A percentile compares a stretch with the other conserved stretches of the same genome.
These are phyloP conservation scores for Nephrocerus scutellatus DNA, from an alignment of 2,888 invertebrate genomes.

Conservation along the genomic window DNA sequence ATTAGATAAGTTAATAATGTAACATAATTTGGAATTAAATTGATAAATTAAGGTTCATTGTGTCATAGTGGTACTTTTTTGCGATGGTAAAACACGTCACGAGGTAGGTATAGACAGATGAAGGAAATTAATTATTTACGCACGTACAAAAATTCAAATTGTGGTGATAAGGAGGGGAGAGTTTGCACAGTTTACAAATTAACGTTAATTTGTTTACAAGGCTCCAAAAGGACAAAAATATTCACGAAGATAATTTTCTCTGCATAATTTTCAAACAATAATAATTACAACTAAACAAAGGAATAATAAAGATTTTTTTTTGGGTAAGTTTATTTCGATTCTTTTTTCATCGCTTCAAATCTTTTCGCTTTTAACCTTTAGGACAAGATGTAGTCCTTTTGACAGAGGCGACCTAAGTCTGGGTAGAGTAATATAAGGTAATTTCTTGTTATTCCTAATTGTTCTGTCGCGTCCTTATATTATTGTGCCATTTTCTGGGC, in stretches of 20 bases:
- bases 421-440: too few relatives aligned
- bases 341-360: too few relatives aligned
- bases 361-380: too few relatives aligned
- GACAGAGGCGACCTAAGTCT: too few relatives aligned
- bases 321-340: too few relatives aligned
- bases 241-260: too few relatives aligned
- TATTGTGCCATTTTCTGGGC: conserved; percentile 27
- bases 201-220: conserved; percentile 14
- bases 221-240: too few relatives aligned
- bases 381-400: conserved; percentile 22
- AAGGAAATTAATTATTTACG: conserved; percentile 31
- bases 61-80: conserved; percentile 17
- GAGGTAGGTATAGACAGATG: too few relatives aligned
- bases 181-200: conserved; percentile 3
- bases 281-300: conserved; percentile 22
- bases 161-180: not conserved
- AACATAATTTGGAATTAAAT: conserved; percentile 24
- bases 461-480: conserved; percentile 25
- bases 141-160: conserved; percentile 26
- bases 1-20: conserved; percentile 22
- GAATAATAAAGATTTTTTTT: too few relatives aligned
- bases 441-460: conserved; percentile 45
- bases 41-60: conserved; percentile 36
- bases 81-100: too few relatives aligned
- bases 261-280: conserved; percentile 19